phyloP scores from a whole-genome alignment of 2,888 invertebrate genomes.

The Malacosoma neustria region DNA sequence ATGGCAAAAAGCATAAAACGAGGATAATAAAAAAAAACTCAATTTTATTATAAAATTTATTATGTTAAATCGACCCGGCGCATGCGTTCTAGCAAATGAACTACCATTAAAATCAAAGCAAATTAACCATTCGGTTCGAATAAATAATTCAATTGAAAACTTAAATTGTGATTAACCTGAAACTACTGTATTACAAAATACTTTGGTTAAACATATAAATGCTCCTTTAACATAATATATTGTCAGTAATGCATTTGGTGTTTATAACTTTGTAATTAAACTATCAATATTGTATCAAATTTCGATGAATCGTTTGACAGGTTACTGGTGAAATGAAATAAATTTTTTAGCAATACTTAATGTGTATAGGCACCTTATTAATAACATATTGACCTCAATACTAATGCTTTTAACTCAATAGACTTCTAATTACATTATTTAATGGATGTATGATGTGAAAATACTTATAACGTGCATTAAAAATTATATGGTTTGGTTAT shows the following conservation, averaged over 20 bases:
- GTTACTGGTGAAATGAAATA: background rate
- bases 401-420: too few relatives aligned
- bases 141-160: slow-evolving; percentile 19
- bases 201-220: too few relatives aligned
- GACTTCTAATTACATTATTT: too few relatives aligned
- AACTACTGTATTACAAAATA: background rate
- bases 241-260: too few relatives aligned
- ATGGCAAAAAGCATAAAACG: too few relatives aligned
- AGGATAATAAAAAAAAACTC: slow-evolving; percentile 13
- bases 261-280: too few relatives aligned
- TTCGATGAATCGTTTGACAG: background rate
- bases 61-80: slow-evolving; percentile 19
- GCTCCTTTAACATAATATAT: too few relatives aligned
- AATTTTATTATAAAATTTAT: slow-evolving; percentile 28
- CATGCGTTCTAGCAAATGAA: slow-evolving; percentile 40
- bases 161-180: background rate
- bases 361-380: background rate
- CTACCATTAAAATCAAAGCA: slow-evolving; percentile 53
- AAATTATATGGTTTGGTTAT: too few relatives aligned
- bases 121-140: slow-evolving; percentile 30
- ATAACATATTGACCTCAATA: background rate
- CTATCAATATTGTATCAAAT: background rate
- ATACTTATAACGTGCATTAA: too few relatives aligned
- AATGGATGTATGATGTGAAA: too few relatives aligned
- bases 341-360: background rate